phyloP scores from a whole-genome alignment of 2,113 vertebrate genomes.

The Phalacrocorax carbo region DNA sequence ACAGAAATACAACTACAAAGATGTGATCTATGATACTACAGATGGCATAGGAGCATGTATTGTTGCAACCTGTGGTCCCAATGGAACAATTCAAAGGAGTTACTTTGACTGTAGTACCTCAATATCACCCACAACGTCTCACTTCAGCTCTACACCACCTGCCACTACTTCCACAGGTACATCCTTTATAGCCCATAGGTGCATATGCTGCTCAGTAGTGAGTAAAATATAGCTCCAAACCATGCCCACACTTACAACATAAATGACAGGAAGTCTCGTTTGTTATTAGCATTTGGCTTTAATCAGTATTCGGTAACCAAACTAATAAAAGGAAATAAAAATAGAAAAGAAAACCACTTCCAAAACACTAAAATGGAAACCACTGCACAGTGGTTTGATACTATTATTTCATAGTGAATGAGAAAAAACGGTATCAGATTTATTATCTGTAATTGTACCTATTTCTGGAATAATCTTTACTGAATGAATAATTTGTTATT shows the following conservation, averaged over 20 bases:
- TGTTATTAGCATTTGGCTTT: not conserved
- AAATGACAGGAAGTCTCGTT: not conserved
- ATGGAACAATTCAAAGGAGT: conserved; percentile 74
- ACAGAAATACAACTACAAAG: conserved; percentile 69
- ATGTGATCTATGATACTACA: conserved; percentile 82
- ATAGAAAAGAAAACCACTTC: not conserved
- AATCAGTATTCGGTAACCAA: not conserved
- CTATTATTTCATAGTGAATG: not conserved
- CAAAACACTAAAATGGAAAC: not conserved
- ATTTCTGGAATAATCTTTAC: not conserved
- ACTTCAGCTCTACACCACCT: conserved; percentile 62
- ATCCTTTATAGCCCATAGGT: not conserved
- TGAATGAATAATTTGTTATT: not conserved
- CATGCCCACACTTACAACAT: not conserved
- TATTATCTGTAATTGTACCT: not conserved
- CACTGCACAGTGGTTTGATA: not conserved
- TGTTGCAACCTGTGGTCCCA: conserved; percentile 75
- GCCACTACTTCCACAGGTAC: conserved; percentile 47
- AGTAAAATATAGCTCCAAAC: not conserved
- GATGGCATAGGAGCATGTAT: conserved; percentile 87
- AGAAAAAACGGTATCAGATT: not conserved
- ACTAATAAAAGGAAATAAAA: not conserved
- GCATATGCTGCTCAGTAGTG: not conserved
- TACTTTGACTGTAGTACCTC: conserved; percentile 39
- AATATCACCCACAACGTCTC: conserved; percentile 56